These are phyloP conservation scores for Dolichoris vasculosae DNA, from an alignment of 1,140 invertebrate genomes.

Conservation along the genomic window DNA sequence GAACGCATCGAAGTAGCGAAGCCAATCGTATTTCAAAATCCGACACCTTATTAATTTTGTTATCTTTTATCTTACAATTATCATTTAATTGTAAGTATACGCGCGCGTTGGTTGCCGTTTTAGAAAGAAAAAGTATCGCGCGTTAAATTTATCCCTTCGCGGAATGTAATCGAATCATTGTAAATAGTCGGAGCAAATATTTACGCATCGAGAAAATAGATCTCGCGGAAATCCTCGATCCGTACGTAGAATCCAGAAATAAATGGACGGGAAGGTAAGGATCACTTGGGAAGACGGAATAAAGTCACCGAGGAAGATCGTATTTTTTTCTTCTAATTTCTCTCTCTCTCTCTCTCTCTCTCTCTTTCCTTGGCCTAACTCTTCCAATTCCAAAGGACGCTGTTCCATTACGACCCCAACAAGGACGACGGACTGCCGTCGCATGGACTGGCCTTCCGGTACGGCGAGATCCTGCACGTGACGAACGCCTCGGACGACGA, in stretches of 20 bases:
- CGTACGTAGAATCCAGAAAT: neutral
- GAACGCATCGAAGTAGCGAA: neutral
- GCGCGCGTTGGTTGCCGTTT: neutral
- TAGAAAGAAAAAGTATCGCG: neutral
- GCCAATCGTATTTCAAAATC: no score
- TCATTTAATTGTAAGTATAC: no score
- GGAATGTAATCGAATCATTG: neutral
- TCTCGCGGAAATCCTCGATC: neutral
- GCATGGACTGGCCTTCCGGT: constrained; percentile 94
- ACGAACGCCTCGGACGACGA: constrained; percentile 99
- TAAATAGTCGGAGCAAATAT: neutral
- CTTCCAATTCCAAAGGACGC: constrained; percentile 80
- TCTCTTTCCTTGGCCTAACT: no score
- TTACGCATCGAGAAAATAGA: neutral
- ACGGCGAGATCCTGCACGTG: constrained; percentile 98
- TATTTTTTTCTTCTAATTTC: no score
- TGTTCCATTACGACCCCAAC: constrained; percentile 99
- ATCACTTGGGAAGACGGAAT: no score
- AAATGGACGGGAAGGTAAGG: neutral
- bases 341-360: no score
- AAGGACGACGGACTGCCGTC: constrained; percentile 97
- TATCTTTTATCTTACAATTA: no score
- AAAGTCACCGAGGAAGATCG: no score
- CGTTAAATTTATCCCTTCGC: neutral
- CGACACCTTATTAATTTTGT: no score